Percentiles rank a stretch among this genome's conserved stretches.
Conservation (phyloP, 2,888 invertebrate genomes). For the Sphaerophoria rueppellii region DNA sequence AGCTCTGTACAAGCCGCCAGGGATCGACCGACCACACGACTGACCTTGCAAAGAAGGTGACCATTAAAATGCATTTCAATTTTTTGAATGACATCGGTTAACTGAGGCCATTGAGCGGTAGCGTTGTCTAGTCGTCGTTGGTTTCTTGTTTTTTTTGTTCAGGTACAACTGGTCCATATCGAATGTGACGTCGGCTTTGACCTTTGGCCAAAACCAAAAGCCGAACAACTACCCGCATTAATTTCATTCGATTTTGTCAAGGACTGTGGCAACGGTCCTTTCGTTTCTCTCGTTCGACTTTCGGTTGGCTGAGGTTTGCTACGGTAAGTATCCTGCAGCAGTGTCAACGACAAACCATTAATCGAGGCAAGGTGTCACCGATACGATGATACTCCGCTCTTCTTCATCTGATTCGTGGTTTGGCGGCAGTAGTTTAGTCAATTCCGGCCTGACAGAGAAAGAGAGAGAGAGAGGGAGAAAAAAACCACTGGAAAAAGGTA, state of each 20-base stretch:
- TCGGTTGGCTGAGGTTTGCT: conserved; percentile 69
- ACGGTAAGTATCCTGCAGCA: conserved; percentile 69
- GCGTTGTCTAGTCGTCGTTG: conserved; percentile 48
- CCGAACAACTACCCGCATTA: conserved; percentile 73
- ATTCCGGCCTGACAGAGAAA: conserved; percentile 18
- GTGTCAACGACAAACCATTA: conserved; percentile 16
- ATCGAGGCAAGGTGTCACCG: conserved; percentile 1
- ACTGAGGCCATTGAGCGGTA: conserved; percentile 32
- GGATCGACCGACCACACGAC: not conserved
- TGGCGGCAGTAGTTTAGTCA: conserved; percentile 13
- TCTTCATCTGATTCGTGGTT: conserved; percentile 17
- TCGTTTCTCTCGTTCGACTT: not conserved
- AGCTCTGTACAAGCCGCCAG: conserved; percentile 5
- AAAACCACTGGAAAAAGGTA: conserved; percentile 30
- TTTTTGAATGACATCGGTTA: conserved; percentile 24
- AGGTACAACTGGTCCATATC: conserved; percentile 26
- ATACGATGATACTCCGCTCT: conserved; percentile 10
- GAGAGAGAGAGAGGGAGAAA: conserved; percentile 9
- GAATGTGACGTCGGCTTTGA: conserved; percentile 62
- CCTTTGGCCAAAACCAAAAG: conserved; percentile 57
- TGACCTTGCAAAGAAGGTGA: conserved; percentile 46
- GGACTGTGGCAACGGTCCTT: not conserved
- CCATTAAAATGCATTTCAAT: conserved; percentile 65
- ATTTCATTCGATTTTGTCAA: conserved; percentile 71
- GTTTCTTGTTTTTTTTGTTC: not conserved